Base-by-base conservation (phyloP, 1,140 invertebrate species). In the Cotesia vestalis region DNA sequence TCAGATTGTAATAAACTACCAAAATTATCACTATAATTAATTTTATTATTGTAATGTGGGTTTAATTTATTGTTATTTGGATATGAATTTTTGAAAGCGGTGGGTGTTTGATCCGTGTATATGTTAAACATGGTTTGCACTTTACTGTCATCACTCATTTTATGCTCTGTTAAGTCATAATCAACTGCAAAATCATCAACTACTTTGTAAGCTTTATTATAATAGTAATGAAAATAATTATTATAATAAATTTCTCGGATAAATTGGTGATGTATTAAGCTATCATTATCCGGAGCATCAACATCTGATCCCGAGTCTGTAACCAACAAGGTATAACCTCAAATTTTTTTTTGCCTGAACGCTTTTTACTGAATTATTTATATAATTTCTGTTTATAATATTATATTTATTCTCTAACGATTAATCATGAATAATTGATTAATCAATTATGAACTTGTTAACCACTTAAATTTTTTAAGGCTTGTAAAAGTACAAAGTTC, bases 241-340 rank as follows among this genome's bases (percentile, higher is more conserved):
- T 46, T 46, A 46, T 46, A 46, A 46, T 46, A 46, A 46, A 2
- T 46, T 6, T 46, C 40, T 46, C 40, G 4, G 11, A 46, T 46
- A 9, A 46, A 46, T 46, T 12, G 52, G n/a, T 52, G 66, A 55
- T 69, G 57, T n/a, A 51, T 51, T 55, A 51, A 36, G 51, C 66
- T 64, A 46, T 46, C 40, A 12, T 66, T 64, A 46, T 46, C 40
- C 12, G 55, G 35, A 20, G 59, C 5, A 61, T 35, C 3, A 62
- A 72, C 71, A 51, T 75, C 70, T 11, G 67, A 69, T 55, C 53
- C 57, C 14, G 53, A 55, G 69, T 75, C 74, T 75, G 74, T 63
- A 72, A 75, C 69, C 40, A 75, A 72, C 71, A 72, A 72, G 35
- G 17, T 38, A 69, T 70, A 66, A 60, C 46, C 59, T 71, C 34